These are phyloP conservation scores for Sarcoramphus papa DNA, from an alignment of 2,797 vertebrate species.

Conservation along the genomic window DNA sequence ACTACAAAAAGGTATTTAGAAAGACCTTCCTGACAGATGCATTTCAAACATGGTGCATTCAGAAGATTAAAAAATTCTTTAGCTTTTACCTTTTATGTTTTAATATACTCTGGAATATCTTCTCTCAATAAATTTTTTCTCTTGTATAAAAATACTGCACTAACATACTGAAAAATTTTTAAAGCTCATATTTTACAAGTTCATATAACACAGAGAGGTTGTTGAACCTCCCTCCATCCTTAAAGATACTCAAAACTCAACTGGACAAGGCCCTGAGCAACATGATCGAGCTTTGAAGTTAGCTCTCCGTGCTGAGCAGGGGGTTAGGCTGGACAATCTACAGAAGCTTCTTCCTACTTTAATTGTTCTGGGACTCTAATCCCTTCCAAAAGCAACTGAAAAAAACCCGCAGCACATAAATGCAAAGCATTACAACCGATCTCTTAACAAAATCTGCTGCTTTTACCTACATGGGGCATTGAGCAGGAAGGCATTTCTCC, in stretches of 20 bases:
- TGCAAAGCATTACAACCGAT: neutral
- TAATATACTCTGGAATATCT: neutral
- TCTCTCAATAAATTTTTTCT: neutral
- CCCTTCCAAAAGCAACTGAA: neutral
- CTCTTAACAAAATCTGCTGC: neutral
- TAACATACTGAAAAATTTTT: neutral
- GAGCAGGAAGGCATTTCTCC: neutral
- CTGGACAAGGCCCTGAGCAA: neutral
- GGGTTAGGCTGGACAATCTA: neutral
- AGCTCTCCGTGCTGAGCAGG: neutral
- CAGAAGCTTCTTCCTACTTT: neutral
- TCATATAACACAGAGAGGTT: neutral
- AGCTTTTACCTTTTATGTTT: neutral
- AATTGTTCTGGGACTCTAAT: neutral
- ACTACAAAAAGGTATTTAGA: neutral
- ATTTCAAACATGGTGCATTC: neutral
- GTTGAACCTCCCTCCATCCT: neutral
- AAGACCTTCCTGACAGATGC: neutral
- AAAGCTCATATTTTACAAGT: neutral
- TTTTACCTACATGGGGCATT: rapidly evolving
- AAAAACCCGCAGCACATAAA: neutral
- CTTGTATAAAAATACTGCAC: neutral
- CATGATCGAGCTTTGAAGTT: neutral
- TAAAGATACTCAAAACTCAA: neutral
- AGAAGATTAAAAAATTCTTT: neutral